Evolutionary conservation across 2,113 vertebrate species (phyloP).

Genomic region (Motacilla tschutschensis): DNA sequence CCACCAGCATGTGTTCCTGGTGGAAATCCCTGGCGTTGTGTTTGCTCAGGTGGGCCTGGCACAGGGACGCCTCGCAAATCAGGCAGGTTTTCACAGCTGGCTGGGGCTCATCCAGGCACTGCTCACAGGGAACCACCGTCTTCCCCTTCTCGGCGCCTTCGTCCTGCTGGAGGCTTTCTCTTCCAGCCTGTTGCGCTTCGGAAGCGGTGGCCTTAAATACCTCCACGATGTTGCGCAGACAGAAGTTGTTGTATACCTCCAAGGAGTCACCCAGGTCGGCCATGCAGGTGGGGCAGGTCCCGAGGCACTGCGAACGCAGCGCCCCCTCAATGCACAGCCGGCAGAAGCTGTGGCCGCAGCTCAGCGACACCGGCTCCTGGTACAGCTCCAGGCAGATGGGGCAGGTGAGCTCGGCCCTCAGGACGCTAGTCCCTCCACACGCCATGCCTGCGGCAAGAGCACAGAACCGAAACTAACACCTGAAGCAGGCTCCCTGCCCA

Average conservation of each 20-base stretch:
- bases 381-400: constrained; percentile 42
- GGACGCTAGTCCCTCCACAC: accelerated
- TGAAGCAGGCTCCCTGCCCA: accelerated
- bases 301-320: accelerated
- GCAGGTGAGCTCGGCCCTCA: constrained; percentile 55
- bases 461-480: not conserved
- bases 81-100: constrained; percentile 73
- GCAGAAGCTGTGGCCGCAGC: constrained; percentile 68
- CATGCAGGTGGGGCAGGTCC: constrained; percentile 70
- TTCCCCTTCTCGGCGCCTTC: not conserved
- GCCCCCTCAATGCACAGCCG: constrained; percentile 27
- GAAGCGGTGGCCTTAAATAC: constrained; percentile 10
- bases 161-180: not conserved
- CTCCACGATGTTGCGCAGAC: constrained; percentile 70
- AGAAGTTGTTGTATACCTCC: constrained; percentile 69
- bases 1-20: constrained; percentile 75
- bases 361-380: constrained; percentile 14
- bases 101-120: constrained; percentile 64
- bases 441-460: not conserved
- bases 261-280: constrained; percentile 1
- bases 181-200: not conserved
- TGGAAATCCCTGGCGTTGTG: constrained; percentile 69
- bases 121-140: constrained; percentile 67
- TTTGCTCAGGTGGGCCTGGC: constrained; percentile 80
- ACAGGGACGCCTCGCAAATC: constrained; percentile 77